A percentile compares a stretch with the other conserved stretches of the same genome.
phyloP scores from a whole-genome alignment of 1,140 invertebrate genomes.

The Mercenaria mercenaria region DNA sequence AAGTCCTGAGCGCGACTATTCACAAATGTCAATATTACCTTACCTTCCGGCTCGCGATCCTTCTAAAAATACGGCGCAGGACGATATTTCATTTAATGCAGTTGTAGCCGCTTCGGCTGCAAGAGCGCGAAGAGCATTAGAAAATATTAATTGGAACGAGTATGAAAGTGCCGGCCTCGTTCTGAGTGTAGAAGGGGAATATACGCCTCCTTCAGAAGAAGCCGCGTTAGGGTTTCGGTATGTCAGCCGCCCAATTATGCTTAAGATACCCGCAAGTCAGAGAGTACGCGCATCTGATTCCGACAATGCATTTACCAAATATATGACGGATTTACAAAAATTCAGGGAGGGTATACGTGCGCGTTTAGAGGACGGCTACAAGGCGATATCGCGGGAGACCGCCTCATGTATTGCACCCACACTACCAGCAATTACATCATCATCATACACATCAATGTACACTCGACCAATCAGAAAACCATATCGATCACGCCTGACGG shows the following conservation, averaged over 20 bases:
- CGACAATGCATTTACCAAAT: constrained; percentile 71
- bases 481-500: constrained; percentile 65
- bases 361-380: constrained; percentile 73
- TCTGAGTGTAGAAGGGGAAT: constrained; percentile 75
- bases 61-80: constrained; percentile 35
- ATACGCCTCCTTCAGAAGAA: constrained; percentile 65
- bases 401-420: constrained; percentile 3
- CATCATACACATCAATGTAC: constrained; percentile 55
- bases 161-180: constrained; percentile 73
- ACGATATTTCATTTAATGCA: constrained; percentile 71
- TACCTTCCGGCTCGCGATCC: constrained; percentile 52
- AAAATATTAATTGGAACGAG: constrained; percentile 67
- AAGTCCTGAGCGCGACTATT: constrained; percentile 55
- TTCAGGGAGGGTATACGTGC: constrained; percentile 73
- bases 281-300: constrained; percentile 46
- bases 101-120: constrained; percentile 69
- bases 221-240: constrained; percentile 71
- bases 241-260: constrained; percentile 68
- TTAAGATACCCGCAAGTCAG: constrained; percentile 70
- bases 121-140: constrained; percentile 68
- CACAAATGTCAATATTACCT: constrained; percentile 53
- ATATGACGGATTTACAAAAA: constrained; percentile 72
- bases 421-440: constrained; percentile 49
- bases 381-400: constrained; percentile 61
- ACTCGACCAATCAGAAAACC: constrained; percentile 44